Percentiles rank a stretch among this genome's conserved stretches.
These are phyloP conservation scores for Aradophagus sp. DNA, from an alignment of 1,140 invertebrate species.

Conservation along the genomic window DNA sequence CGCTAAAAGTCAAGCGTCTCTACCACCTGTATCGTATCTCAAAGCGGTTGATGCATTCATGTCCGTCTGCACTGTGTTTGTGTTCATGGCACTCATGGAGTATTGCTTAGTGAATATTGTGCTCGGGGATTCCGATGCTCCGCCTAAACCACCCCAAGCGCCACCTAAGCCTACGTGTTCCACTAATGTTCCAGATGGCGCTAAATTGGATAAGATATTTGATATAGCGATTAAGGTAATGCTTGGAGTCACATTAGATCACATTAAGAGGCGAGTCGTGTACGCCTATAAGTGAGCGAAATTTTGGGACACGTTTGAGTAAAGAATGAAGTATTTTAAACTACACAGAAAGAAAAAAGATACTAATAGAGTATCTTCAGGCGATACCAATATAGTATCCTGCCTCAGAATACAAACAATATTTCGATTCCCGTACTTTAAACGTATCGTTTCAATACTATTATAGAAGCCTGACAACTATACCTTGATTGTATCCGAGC, in stretches of 20 bases:
- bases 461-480: too few species aligned
- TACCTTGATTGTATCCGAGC: too few species aligned
- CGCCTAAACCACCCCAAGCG: constrained; percentile 65
- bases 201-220: constrained; percentile 74
- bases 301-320: too few species aligned
- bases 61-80: constrained; percentile 93
- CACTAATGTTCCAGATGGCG: constrained; percentile 59
- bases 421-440: too few species aligned
- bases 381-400: too few species aligned
- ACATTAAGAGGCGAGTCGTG: constrained; percentile 3
- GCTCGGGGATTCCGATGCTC: constrained; percentile 82
- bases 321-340: too few species aligned
- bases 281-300: constrained; percentile 4
- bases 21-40: constrained; percentile 92
- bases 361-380: too few species aligned
- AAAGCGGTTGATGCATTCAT: constrained; percentile 94
- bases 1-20: constrained; percentile 90
- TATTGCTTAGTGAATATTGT: constrained; percentile 94
- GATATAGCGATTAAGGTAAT: constrained; percentile 58
- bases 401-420: too few species aligned
- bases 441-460: too few species aligned
- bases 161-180: constrained; percentile 63
- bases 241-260: constrained; percentile 11
- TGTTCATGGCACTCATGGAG: constrained; percentile 95
- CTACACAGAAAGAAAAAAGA: too few species aligned